Evolutionary conservation across 2,888 invertebrate species (phyloP), one percentile per base, ranked within the genome.

Genomic region (Nasonia oneida): DNA sequence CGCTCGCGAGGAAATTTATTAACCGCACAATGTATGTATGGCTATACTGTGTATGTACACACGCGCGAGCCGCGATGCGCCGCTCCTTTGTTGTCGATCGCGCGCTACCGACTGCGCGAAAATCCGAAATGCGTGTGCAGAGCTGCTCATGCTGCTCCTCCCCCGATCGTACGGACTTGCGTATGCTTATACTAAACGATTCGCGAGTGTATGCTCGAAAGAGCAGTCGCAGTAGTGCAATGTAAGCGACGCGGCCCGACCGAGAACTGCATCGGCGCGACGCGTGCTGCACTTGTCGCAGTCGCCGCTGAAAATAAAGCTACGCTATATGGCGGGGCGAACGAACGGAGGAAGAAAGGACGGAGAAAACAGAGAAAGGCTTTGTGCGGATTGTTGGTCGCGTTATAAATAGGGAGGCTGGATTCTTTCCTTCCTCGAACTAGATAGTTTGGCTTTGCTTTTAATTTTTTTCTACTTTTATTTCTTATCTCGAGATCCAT

Each of bases 311-410:
- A 85, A 87, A 87, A 87, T 87, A 87, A 87, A 78, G 82, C 80
- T 67, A 39, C 83, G 47, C 78, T 82, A 84, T 88, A 86, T 87
- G 88, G 87, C 84, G 85, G 88, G 88, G 87, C 79, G 53, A 84
- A 75, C 47, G 87, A 89, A 90, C 86, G 89, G 86, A 87, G 64
- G 70, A 67, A 29, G 47, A 23, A 78, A 71, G 47, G 37, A 83
- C 47, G 18, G 78, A 6, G n/a, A 23, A 2, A 53, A 50, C 33
- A 12, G n/a, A 39, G n/a, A 39, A 70, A 80, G 15, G 70, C n/a
- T 53, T 42, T 23, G 67, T 33, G 67, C 67, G 14, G 12, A 67
- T 67, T 33, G 5, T 70, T n/a, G 47, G 23, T 33, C 70, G 57
- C 57, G 57, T 61, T 61, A 61, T 61, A 61, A 61, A 61, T 61